Evolutionary conservation across 2,797 vertebrate genomes (phyloP).

Genomic region (Phaenicophaeus curvirostris): DNA sequence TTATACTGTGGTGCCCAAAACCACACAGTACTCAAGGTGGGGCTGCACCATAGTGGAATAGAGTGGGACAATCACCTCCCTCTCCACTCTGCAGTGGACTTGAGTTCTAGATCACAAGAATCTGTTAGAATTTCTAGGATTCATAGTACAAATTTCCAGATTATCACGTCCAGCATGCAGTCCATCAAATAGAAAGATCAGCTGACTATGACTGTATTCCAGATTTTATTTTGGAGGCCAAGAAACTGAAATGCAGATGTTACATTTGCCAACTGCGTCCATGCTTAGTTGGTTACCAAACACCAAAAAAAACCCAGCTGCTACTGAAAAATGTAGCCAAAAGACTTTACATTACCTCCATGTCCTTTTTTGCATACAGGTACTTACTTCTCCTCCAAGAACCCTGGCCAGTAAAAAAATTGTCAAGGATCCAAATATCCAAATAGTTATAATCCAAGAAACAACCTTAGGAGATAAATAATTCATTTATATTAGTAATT

Average conservation of each 20-base stretch:
- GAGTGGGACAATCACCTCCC: too few relatives aligned
- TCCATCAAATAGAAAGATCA: not conserved
- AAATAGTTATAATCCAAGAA: slow-evolving; percentile 99
- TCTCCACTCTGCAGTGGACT: too few relatives aligned
- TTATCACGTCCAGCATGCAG: accelerated
- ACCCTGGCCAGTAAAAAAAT: slow-evolving; percentile 97
- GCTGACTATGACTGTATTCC: not conserved
- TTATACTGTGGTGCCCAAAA: too few relatives aligned
- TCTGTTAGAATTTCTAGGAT: not conserved
- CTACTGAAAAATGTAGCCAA: not conserved
- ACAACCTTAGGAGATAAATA: slow-evolving; percentile 85
- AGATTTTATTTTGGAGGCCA: not conserved
- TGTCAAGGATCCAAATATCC: slow-evolving; percentile 98
- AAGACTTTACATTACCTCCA: not conserved
- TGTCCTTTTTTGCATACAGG: not conserved
- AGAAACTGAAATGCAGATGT: not conserved
- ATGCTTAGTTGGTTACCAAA: not conserved
- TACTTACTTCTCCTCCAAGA: slow-evolving; percentile 95
- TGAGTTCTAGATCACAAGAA: not conserved
- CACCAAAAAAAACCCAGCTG: not conserved
- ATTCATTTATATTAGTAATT: not conserved
- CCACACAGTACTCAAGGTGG: too few relatives aligned
- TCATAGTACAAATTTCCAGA: not conserved
- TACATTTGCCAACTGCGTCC: not conserved
- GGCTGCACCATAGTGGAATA: too few relatives aligned